These are phyloP conservation scores for Drosophila multiciliata DNA, from an alignment of 2,888 invertebrate species.

Conservation along the genomic window DNA sequence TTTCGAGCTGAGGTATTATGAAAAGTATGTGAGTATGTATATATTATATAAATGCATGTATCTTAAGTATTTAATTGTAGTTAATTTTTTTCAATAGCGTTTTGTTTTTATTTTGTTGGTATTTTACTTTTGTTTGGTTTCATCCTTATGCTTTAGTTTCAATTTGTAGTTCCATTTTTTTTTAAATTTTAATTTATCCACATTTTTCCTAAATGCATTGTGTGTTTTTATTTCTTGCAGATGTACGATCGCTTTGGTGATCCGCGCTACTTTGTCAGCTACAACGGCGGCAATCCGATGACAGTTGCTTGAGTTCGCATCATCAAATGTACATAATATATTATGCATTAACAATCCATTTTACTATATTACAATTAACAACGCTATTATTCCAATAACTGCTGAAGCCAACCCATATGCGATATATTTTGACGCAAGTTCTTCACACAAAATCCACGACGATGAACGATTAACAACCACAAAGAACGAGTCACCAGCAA, in stretches of 20 bases:
- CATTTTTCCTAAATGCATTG: slow-evolving; percentile 11
- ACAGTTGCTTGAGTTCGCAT: slow-evolving; percentile 79
- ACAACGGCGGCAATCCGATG: slow-evolving; percentile 82
- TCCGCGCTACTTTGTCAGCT: slow-evolving; percentile 83
- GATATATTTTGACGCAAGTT: slow-evolving; percentile 49
- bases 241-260: slow-evolving; percentile 83
- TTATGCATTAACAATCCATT: slow-evolving; percentile 11
- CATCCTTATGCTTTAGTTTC: slow-evolving; percentile 1
- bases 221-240: slow-evolving; percentile 69
- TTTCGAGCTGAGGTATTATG: slow-evolving; percentile 9
- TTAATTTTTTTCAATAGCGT: slow-evolving; percentile 4
- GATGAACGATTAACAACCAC: slow-evolving; percentile 27
- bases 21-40: slow-evolving; percentile 39
- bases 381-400: slow-evolving; percentile 46
- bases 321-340: slow-evolving; percentile 51
- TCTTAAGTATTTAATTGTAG: slow-evolving; percentile 3
- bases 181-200: not conserved
- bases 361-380: slow-evolving; percentile 29
- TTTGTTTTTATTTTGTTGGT: slow-evolving; percentile 54
- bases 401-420: slow-evolving; percentile 29
- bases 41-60: slow-evolving; percentile 29
- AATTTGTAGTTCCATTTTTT: not conserved
- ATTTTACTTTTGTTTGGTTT: slow-evolving; percentile 2
- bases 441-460: slow-evolving; percentile 14
- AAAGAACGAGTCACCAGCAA: slow-evolving; percentile 9